These are phyloP conservation scores for Fregetta grallaria DNA, from an alignment of 2,113 vertebrate genomes.

Conservation along the genomic window DNA sequence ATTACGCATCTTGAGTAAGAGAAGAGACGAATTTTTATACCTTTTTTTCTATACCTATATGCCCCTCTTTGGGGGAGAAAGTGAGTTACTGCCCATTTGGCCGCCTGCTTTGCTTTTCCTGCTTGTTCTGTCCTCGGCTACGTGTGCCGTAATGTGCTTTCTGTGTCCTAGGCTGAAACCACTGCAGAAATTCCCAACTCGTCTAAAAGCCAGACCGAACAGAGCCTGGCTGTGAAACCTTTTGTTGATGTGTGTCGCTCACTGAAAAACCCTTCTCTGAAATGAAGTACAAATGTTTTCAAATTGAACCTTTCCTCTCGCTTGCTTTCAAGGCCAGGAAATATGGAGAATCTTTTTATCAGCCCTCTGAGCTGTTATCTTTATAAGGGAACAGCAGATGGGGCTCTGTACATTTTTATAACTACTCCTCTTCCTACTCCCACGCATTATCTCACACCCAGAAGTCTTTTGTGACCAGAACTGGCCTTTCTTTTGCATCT, in stretches of 20 bases:
- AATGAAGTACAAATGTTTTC: neutral
- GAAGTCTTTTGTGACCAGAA: neutral
- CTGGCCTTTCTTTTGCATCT: neutral
- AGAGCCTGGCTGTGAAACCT: neutral
- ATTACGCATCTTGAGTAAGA: neutral
- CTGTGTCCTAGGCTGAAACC: neutral
- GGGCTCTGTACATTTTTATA: neutral
- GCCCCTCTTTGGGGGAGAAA: neutral
- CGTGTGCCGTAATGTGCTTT: neutral
- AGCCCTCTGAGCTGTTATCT: neutral
- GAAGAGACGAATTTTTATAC: neutral
- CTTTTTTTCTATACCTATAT: neutral
- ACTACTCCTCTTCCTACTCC: conserved; percentile 1
- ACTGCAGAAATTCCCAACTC: neutral
- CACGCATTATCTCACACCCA: neutral
- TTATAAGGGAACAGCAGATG: conserved; percentile 28
- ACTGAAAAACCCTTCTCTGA: neutral
- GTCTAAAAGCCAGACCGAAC: neutral
- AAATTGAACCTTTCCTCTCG: neutral
- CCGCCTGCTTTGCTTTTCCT: neutral
- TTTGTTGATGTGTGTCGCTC: rapidly evolving
- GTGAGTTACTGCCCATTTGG: neutral
- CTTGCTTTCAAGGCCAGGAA: neutral
- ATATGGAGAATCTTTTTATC: neutral
- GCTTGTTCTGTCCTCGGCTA: neutral